phyloP scores from a whole-genome alignment of 2,888 invertebrate species.

The Gnatocerus cornutus region DNA sequence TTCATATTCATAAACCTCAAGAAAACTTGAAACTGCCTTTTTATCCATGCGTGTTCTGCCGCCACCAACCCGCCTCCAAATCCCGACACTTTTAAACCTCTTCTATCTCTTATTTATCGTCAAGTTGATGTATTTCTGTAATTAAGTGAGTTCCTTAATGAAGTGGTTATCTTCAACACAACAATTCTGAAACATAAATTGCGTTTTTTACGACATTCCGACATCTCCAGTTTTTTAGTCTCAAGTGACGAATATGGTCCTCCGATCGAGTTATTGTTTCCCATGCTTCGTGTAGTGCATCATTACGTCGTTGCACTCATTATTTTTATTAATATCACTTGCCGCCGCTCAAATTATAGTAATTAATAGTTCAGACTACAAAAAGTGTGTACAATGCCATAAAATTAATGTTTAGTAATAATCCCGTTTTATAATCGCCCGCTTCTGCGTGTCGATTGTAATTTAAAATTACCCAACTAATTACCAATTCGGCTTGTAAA shows the following conservation, averaged over 20 bases:
- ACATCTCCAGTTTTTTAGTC: not conserved
- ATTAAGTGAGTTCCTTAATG: not conserved
- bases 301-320: not conserved
- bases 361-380: not conserved
- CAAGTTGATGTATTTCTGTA: not conserved
- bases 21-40: no score
- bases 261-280: not conserved
- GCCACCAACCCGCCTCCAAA: not conserved
- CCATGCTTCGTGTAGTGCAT: not conserved
- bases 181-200: not conserved
- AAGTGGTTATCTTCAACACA: slow-evolving; percentile 1
- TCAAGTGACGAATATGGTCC: not conserved
- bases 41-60: no score
- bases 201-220: not conserved
- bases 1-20: no score
- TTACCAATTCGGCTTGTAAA: not conserved
- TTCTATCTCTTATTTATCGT: not conserved
- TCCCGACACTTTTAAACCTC: not conserved
- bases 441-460: slow-evolving; percentile 15
- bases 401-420: slow-evolving; percentile 16
- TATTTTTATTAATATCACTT: slow-evolving; percentile 5
- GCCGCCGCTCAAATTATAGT: not conserved
- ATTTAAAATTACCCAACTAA: not conserved
- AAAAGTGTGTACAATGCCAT: not conserved
- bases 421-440: slow-evolving; percentile 5